Evolutionary conservation across 2,797 vertebrate genomes (phyloP).

Genomic region (Siniperca undulata): DNA sequence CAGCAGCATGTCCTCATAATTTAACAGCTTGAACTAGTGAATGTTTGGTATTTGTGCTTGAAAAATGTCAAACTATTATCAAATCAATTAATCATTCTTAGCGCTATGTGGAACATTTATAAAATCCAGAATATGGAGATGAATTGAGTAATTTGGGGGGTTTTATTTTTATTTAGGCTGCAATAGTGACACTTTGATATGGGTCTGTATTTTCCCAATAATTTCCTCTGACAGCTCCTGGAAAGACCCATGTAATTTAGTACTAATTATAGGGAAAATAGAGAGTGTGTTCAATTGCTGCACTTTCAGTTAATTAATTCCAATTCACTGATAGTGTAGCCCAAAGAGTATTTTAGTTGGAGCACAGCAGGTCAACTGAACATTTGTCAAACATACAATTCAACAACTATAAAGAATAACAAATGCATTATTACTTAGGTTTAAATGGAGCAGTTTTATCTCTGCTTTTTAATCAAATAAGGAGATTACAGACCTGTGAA

Average conservation of each 20-base stretch:
- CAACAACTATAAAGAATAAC: background rate
- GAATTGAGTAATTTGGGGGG: background rate
- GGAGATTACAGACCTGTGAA: background rate
- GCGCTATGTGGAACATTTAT: background rate
- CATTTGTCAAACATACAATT: background rate
- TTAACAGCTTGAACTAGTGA: background rate
- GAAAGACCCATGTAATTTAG: background rate
- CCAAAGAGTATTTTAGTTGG: no score
- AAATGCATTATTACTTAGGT: background rate
- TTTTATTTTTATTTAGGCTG: no score
- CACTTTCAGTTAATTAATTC: background rate
- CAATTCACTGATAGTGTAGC: background rate
- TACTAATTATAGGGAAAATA: background rate
- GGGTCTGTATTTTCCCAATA: background rate
- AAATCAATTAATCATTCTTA: background rate
- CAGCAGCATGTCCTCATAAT: background rate
- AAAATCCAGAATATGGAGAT: background rate
- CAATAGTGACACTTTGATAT: background rate
- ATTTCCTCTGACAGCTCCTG: background rate
- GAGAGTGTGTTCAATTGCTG: background rate
- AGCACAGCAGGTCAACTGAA: background rate
- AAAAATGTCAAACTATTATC: background rate
- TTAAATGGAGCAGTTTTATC: background rate
- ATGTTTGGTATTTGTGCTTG: background rate
- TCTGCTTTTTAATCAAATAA: background rate